Evolutionary conservation across 2,888 invertebrate species (phyloP).

Genomic region (Morpho helenor): DNA sequence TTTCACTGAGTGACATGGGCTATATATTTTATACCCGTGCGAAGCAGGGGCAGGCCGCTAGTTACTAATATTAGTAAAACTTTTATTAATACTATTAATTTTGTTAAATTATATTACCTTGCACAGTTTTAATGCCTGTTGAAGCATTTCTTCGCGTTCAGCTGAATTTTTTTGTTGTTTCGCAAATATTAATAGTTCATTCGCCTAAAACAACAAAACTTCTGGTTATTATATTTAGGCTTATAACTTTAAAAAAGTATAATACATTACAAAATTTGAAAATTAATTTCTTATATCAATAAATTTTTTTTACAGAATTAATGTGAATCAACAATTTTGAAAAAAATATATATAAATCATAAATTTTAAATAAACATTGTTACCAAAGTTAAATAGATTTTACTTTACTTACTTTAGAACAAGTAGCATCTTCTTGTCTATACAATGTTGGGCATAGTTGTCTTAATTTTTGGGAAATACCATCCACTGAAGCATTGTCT

Average conservation of each 20-base stretch:
- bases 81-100: no score
- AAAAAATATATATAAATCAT: no score
- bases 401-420: slow-evolving; percentile 86
- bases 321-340: no score
- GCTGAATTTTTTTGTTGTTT: slow-evolving; percentile 85
- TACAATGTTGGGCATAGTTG: slow-evolving; percentile 96
- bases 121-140: slow-evolving; percentile 89
- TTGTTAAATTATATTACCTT: slow-evolving; percentile 69
- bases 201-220: slow-evolving; percentile 79
- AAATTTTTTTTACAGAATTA: background rate
- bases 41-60: no score
- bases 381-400: no score
- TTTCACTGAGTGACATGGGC: no score
- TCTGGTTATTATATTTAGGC: no score
- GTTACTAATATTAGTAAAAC: no score
- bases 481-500: slow-evolving; percentile 96
- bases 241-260: background rate
- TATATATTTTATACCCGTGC: no score
- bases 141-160: slow-evolving; percentile 88
- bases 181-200: slow-evolving; percentile 91
- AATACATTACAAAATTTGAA: background rate
- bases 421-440: slow-evolving; percentile 96
- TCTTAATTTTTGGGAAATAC: slow-evolving; percentile 91
- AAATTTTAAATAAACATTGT: no score
- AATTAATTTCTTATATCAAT: no score